Base-by-base conservation (phyloP, 92 coral and sea anemone species). In the Phenganax subtilis region DNA sequence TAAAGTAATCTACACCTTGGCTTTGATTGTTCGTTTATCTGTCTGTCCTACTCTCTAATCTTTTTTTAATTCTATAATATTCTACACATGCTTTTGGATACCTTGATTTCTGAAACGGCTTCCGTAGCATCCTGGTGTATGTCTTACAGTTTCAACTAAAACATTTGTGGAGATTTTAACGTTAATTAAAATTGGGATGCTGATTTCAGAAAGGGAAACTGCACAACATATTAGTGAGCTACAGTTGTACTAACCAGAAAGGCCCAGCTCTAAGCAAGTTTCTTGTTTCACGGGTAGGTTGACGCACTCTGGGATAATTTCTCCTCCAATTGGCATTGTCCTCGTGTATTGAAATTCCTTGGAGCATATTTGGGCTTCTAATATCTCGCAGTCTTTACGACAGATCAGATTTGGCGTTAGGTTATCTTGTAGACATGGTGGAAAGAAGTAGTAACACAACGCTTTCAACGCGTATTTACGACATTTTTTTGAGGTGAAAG, bases 371-470 rank as follows among this genome's bases (percentile, higher is more conserved):
- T 89, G 82, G 7, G 85, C 90, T 70, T 90, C 90, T 11, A 96
- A 54, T 29, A 92, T 80, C 30, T 96, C 93, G 68, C 99, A 96
- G 10, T 90, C 91, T 52, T 82, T 88, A 85, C 90, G 85, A 85
- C 99, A 96, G 51, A 96, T 84, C 8, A 76, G 86, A 47, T 76
- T 76, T 14, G 96, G 88, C 62, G 55, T 82, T 12, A 75, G 83
- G 30, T 58, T 12, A 16, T 74, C 84, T 16, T 82, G 54, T 27
- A 81, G 63, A 75, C 99, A 96, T 3, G 97, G 96, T 12, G 97
- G 87, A 29, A 96, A 92, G 81, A 90, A 77, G 70, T 90, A 86
- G 71, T 89, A 89, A 71, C 99, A 96, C 25, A 96, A 88, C 55
- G 91, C 96, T 78, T 86, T 89, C 55, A 85, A 55, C 9, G 93